These are phyloP conservation scores for Oscheius sp. DNA, from an alignment of 2,888 invertebrate genomes.

Conservation along the genomic window DNA sequence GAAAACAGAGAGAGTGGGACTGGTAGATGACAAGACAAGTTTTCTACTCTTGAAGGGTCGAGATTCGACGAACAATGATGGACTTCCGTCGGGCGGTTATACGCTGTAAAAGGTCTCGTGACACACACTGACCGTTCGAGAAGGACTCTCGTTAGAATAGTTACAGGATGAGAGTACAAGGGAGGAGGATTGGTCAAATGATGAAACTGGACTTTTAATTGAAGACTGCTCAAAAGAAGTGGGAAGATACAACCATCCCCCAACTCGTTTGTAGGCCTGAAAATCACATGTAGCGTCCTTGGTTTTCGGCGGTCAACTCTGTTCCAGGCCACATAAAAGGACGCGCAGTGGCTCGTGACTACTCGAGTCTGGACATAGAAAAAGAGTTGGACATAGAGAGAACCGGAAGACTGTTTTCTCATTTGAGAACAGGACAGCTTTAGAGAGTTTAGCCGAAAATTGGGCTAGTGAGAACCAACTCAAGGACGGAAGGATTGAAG, in stretches of 20 bases:
- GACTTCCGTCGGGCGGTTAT: neutral
- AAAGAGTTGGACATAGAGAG: no score
- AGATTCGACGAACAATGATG: neutral
- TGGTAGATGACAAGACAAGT: neutral
- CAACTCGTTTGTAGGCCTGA: no score
- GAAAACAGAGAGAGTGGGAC: neutral
- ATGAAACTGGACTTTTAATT: no score
- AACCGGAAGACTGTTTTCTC: no score
- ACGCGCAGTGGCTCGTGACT: neutral
- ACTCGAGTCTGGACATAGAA: no score
- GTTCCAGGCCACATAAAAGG: conserved; percentile 10
- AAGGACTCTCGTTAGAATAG: neutral
- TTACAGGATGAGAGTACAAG: neutral
- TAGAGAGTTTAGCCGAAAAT: no score
- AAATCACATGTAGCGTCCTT: conserved; percentile 1
- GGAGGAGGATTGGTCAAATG: neutral
- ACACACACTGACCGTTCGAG: neutral
- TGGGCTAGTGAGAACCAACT: no score
- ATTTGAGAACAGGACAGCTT: no score
- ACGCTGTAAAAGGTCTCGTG: neutral
- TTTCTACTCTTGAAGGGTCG: neutral
- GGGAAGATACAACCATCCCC: no score
- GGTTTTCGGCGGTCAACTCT: conserved; percentile 9
- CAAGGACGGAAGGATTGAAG: no score
- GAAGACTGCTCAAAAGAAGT: no score